These are phyloP conservation scores for Gambelia wislizenii DNA, from an alignment of 2,797 vertebrate species.

Conservation along the genomic window DNA sequence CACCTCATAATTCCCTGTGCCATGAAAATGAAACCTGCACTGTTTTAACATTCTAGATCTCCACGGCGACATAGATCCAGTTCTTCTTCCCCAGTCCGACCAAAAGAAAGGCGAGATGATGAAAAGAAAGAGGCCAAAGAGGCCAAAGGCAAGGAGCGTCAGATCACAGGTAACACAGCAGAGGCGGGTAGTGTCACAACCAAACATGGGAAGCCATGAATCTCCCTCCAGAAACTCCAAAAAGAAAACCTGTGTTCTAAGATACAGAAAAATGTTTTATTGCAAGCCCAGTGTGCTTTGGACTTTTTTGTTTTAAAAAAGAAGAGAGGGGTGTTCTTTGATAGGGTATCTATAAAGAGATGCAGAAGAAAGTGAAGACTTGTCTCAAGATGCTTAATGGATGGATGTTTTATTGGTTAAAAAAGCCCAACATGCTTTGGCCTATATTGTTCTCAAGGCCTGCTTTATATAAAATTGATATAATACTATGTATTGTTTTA, in stretches of 20 bases:
- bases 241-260: background rate
- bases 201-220: background rate
- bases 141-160: slow-evolving; percentile 85
- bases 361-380: no score
- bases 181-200: background rate
- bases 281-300: background rate
- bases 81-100: slow-evolving; percentile 86
- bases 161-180: slow-evolving; percentile 88
- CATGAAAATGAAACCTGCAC: background rate
- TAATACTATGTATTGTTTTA: no score
- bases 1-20: background rate
- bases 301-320: no score
- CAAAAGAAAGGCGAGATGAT: slow-evolving; percentile 90
- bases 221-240: background rate
- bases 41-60: slow-evolving; percentile 78
- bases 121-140: slow-evolving; percentile 90
- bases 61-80: slow-evolving; percentile 89
- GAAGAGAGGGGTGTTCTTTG: no score
- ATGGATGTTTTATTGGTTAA: no score
- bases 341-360: no score
- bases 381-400: no score
- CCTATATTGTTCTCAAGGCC: no score
- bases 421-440: no score
- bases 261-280: background rate
- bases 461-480: no score